These are phyloP conservation scores for Callipepla squamata DNA, from an alignment of 2,113 vertebrate species.

Conservation along the genomic window DNA sequence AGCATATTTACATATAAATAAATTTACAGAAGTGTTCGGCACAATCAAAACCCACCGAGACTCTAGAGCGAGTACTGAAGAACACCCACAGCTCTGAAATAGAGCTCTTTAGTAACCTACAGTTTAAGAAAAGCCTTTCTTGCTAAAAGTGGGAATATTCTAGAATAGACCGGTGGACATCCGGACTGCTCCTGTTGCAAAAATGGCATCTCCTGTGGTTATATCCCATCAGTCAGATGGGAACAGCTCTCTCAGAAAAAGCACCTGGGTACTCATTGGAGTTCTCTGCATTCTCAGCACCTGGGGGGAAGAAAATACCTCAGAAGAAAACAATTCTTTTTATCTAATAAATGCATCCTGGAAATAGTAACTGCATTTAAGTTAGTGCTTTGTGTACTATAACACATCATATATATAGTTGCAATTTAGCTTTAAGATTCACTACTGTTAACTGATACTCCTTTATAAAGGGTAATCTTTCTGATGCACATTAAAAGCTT, in stretches of 20 bases:
- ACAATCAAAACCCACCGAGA: background rate
- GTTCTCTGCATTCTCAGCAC: background rate
- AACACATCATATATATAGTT: background rate
- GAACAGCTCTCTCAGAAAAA: background rate
- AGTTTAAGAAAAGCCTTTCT: background rate
- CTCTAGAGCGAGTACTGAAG: background rate
- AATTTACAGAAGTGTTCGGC: background rate
- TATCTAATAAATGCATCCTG: background rate
- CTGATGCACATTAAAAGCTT: background rate
- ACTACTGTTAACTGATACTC: background rate
- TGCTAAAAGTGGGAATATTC: background rate
- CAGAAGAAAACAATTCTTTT: background rate
- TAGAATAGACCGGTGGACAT: background rate
- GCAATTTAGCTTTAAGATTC: background rate
- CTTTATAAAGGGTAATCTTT: background rate
- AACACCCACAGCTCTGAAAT: background rate
- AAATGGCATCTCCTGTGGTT: background rate
- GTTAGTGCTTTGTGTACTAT: background rate
- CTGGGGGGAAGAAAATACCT: background rate
- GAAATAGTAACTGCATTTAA: background rate
- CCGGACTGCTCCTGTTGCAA: background rate
- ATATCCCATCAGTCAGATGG: accelerated
- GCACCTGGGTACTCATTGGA: background rate
- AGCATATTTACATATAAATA: background rate
- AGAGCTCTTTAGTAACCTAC: background rate